A percentile compares a stretch with the other conserved stretches of the same genome.
Evolutionary conservation across 2,797 vertebrate genomes (phyloP).

Genomic region (Halcyon smyrnensis): DNA sequence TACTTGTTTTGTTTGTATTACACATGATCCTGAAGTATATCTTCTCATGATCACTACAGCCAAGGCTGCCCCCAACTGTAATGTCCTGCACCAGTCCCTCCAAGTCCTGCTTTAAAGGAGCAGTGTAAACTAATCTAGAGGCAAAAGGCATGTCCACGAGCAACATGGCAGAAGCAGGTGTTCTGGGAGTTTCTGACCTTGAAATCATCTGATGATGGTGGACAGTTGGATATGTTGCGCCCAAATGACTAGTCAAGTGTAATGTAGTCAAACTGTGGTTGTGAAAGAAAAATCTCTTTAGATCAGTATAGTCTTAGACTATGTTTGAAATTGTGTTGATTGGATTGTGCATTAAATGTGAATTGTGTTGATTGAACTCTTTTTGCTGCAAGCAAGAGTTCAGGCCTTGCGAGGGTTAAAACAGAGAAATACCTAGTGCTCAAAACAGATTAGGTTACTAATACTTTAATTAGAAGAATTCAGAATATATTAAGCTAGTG

Average conservation of each 20-base stretch:
- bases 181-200: background rate
- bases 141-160: background rate
- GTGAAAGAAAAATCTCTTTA: background rate
- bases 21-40: too few relatives aligned
- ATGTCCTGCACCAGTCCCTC: too few relatives aligned
- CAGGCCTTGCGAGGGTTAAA: background rate
- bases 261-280: background rate
- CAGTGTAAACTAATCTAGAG: background rate
- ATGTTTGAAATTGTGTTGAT: background rate
- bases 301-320: background rate
- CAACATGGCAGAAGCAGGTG: background rate
- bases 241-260: background rate
- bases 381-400: background rate
- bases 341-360: background rate
- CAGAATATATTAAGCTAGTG: background rate
- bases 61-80: too few relatives aligned
- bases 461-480: background rate
- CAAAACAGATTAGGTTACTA: background rate
- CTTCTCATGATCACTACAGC: too few relatives aligned
- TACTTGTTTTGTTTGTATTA: too few relatives aligned
- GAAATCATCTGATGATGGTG: background rate
- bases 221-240: background rate
- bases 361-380: background rate
- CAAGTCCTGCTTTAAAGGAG: background rate
- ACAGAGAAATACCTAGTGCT: background rate